phyloP scores from a whole-genome alignment of 2,797 vertebrate species.

The Phalloptychus januarius region DNA sequence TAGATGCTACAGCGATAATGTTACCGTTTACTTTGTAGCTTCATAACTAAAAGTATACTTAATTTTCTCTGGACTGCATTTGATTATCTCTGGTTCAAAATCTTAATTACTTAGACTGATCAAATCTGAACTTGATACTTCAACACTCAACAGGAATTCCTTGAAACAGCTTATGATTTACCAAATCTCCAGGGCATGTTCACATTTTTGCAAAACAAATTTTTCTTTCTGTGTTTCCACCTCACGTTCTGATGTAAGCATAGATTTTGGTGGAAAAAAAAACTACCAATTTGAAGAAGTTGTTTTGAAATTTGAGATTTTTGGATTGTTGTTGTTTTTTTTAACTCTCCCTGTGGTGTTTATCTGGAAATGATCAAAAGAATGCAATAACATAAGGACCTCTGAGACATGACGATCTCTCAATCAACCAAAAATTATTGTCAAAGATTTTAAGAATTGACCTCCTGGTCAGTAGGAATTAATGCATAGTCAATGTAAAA shows the following conservation, averaged over 20 bases:
- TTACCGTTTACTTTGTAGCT: not conserved
- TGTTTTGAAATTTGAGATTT: not conserved
- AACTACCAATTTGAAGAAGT: not conserved
- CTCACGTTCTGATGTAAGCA: not conserved
- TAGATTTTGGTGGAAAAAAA: not conserved
- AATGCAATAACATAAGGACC: not conserved
- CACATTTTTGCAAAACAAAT: not conserved
- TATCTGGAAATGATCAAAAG: not conserved
- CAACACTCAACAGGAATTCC: not conserved
- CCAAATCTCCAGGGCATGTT: not conserved
- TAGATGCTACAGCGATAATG: not conserved
- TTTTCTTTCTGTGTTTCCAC: not conserved
- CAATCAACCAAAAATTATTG: not conserved
- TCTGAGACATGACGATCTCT: not conserved
- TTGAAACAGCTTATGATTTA: not conserved
- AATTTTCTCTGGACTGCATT: not conserved
- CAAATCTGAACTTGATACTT: not conserved
- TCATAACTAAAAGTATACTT: not conserved
- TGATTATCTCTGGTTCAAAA: not conserved
- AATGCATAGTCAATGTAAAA: not conserved
- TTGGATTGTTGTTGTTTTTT: not conserved
- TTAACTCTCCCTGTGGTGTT: not conserved
- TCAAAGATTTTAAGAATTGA: not conserved
- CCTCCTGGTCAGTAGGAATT: not conserved
- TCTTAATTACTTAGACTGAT: not conserved